Base-by-base conservation (phyloP, 2,888 invertebrate species). In the Pyralis farinalis region DNA sequence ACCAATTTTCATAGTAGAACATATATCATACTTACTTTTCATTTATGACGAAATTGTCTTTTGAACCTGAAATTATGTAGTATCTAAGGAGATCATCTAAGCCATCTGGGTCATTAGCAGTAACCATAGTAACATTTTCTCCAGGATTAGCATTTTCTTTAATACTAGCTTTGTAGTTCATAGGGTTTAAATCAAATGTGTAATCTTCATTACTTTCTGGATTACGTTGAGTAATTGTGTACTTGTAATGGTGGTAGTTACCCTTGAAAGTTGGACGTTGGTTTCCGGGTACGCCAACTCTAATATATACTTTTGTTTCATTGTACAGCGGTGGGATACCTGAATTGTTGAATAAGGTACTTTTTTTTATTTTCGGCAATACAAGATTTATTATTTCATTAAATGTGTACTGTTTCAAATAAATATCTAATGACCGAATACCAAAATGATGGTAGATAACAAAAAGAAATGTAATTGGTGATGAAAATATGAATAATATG, bases 211-310 rank as follows among this genome's bases (percentile, higher is more conserved):
- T 75, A 4, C 71, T 69, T 29, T 84, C 76, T 11, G 72, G 63
- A 28, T 58, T 72, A 22, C 69, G 60, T 47, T 82, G 75, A 4
- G 73, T 72, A 6, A 77, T 56, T 0, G 78, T 77, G 21, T 87
- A 85, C 12, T 90, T 88, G 43, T 90, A 86, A 47, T 90, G 91
- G 37, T 93, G 93, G 53, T 92, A 93, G 56, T 94, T 93, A 0
- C 94, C 94, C 53, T 93, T 92, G 58, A 94, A 95, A n/a, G 94
- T 92, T 0, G 94, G 95, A n/a, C 94, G 85, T 56, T 95, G 94
- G 58, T 95, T 95, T 1, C 95, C 95, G 0, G 94, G 93, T 2
- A 94, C 94, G 0, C 95, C 95, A 0, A 95, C 95, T n/a, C 94
- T 89, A 9, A 95, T 90, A 7, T 91, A 87, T 0, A 95, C 90